phyloP scores from a whole-genome alignment of 2,888 invertebrate genomes.

The Physocephala rufipes region DNA sequence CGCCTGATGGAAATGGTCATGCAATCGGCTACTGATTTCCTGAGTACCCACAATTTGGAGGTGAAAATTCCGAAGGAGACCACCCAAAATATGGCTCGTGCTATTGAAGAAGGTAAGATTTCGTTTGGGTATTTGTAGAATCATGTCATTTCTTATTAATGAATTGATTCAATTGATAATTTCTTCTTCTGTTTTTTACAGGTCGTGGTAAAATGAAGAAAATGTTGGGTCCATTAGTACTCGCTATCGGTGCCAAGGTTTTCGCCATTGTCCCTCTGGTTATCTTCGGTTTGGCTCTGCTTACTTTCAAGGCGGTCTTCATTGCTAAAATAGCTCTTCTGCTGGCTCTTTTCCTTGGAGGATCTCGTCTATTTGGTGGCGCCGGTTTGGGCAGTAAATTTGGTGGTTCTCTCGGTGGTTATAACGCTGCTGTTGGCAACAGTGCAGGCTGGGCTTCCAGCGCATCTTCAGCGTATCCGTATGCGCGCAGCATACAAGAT shows the following conservation, averaged over 20 bases:
- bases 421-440: slow-evolving; percentile 51
- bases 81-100: slow-evolving; percentile 73
- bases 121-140: not conserved
- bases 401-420: slow-evolving; percentile 52
- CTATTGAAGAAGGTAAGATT: slow-evolving; percentile 80
- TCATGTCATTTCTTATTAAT: not conserved
- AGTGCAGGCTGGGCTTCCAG: slow-evolving; percentile 52
- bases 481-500: slow-evolving; percentile 69
- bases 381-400: slow-evolving; percentile 67
- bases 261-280: slow-evolving; percentile 76
- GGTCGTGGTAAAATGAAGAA: slow-evolving; percentile 83
- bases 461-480: slow-evolving; percentile 66
- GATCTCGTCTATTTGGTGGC: slow-evolving; percentile 74
- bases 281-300: slow-evolving; percentile 76
- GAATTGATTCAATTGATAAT: too few species aligned
- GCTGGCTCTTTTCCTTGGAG: slow-evolving; percentile 75
- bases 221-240: slow-evolving; percentile 73
- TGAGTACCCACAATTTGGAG: slow-evolving; percentile 73
- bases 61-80: slow-evolving; percentile 77
- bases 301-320: slow-evolving; percentile 80
- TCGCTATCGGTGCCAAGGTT: slow-evolving; percentile 77
- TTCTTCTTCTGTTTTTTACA: slow-evolving; percentile 56
- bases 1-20: slow-evolving; percentile 70
- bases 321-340: slow-evolving; percentile 82
- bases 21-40: slow-evolving; percentile 69